Percentiles rank a stretch among this genome's conserved stretches.
phyloP scores from a whole-genome alignment of 2,797 vertebrate species.

The Huso huso region DNA sequence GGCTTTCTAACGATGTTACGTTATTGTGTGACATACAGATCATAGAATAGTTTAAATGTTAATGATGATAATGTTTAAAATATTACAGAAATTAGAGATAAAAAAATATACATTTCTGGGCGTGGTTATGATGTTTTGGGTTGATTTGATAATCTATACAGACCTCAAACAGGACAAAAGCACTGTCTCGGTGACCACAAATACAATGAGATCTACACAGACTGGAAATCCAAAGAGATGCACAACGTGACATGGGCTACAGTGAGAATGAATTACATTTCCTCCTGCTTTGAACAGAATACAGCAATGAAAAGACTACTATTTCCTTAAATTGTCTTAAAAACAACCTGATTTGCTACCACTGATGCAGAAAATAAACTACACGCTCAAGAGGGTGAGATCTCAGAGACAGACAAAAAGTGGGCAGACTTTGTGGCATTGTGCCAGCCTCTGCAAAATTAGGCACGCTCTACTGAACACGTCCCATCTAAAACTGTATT shows the following conservation, averaged over 20 bases:
- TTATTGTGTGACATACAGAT: no score
- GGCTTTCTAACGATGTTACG: no score
- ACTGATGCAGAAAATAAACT: no score
- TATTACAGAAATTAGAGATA: conserved; percentile 8
- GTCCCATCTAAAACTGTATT: conserved; percentile 6
- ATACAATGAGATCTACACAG: conserved; percentile 8
- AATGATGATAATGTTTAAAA: no score
- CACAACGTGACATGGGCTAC: conserved; percentile 33
- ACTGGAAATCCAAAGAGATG: conserved; percentile 19
- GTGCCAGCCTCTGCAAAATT: not conserved
- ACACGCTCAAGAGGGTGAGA: no score
- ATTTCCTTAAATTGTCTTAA: conserved; percentile 6
- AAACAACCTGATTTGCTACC: not conserved
- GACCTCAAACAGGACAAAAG: conserved; percentile 20
- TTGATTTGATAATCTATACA: no score
- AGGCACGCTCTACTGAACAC: not conserved
- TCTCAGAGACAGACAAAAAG: conserved; percentile 4
- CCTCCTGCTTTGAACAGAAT: conserved; percentile 31
- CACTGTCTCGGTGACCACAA: conserved; percentile 7
- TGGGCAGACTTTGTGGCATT: not conserved
- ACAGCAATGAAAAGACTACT: conserved; percentile 9
- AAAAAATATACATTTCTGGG: not conserved
- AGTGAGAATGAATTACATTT: conserved; percentile 32
- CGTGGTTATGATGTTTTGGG: no score
- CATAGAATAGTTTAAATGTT: no score